Evolutionary conservation across 2,888 invertebrate genomes (phyloP).

Genomic region (Mechanitis mazaeus): DNA sequence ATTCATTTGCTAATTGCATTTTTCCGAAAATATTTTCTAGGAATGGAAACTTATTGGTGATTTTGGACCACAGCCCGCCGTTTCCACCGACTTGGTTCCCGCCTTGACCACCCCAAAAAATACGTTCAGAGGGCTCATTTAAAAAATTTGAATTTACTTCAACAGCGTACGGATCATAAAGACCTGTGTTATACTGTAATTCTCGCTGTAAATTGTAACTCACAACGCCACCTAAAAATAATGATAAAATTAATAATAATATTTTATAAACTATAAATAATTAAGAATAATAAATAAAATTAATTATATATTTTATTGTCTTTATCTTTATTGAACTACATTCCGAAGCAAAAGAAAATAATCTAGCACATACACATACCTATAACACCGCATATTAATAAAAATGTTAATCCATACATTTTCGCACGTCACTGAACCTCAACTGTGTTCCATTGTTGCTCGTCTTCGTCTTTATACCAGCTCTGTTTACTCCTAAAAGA

Average conservation of each 20-base stretch:
- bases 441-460: conserved; percentile 65
- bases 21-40: conserved; percentile 64
- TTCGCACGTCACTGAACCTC: conserved; percentile 57
- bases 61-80: conserved; percentile 60
- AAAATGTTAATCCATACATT: conserved; percentile 55
- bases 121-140: conserved; percentile 58
- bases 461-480: conserved; percentile 72
- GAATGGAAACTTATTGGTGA: conserved; percentile 69
- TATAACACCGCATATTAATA: conserved; percentile 57
- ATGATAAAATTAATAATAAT: conserved; percentile 3
- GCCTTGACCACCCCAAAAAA: conserved; percentile 64
- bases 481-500: conserved; percentile 71
- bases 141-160: conserved; percentile 44
- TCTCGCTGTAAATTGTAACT: conserved; percentile 60
- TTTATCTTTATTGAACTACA: too few species aligned
- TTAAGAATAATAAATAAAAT: neutral
- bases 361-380: conserved; percentile 52
- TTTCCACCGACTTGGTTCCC: conserved; percentile 68
- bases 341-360: neutral
- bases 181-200: conserved; percentile 54
- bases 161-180: conserved; percentile 54
- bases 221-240: conserved; percentile 51
- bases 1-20: conserved; percentile 54
- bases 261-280: neutral
- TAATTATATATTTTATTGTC: neutral